Base-by-base conservation (phyloP, 2,888 invertebrate species). In the Macrosoma leucophasiata region DNA sequence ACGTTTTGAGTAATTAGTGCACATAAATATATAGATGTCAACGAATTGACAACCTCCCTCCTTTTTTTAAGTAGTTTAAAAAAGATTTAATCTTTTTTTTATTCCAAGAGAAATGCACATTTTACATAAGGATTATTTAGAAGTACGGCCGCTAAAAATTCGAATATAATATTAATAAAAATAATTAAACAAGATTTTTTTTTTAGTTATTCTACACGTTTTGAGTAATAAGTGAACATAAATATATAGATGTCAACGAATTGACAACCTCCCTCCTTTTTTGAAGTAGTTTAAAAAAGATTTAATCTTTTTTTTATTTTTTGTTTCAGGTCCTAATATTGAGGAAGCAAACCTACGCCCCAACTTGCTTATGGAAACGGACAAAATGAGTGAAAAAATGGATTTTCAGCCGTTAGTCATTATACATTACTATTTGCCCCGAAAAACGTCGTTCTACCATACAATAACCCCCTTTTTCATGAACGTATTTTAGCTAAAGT, bases 361-460 rank as follows among this genome's bases (percentile, higher is more conserved):
- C 39, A 36, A 25, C 41, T 29, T 43, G 39, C 43, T 50, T 32
- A 55, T 60, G 52, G 56, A 61, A 33, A 43, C 46, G 6, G 53
- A 58, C 36, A 54, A 54, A 15, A 50, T 53, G 23, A 50, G 59
- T 2, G 58, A 62, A 3, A 61, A 65, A 34, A 57, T 69, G 43
- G 60, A 65, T 7, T 55, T 58, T 5, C 55, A 61, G 33, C 58
- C 59, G 76, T 76, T 50, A 69, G 73, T 64, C 9, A 7, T 21
- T 13, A 18, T 5, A 6, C 14, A 1, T 4, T 4, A 10, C 4
- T 17, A 17, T n/a, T n/a, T n/a, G n/a, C n/a, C n/a, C n/a, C n/a
- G 17, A 17, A 17, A 17, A 5, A 17, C 17, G 7, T 17, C 12
- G 4, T 36, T 32, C 21, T 12, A 7, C 7, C 4, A 17, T 7